Conservation (phyloP, 2,888 invertebrate species). For the Pterobdella sp. region DNA sequence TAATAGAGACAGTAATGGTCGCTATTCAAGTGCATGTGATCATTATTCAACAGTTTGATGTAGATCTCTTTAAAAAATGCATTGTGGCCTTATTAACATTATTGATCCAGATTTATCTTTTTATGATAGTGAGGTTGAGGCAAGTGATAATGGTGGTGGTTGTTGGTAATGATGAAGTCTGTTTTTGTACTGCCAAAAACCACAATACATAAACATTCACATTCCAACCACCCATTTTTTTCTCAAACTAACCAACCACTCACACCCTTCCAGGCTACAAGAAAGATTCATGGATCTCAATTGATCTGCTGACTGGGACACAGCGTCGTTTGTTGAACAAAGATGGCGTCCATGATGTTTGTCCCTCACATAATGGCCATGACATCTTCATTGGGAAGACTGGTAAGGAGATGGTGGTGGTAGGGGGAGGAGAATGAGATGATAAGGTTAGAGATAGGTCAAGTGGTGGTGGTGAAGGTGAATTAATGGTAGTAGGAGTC, state of each 20-base stretch:
- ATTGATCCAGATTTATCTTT: too few relatives aligned
- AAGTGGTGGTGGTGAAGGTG: background rate
- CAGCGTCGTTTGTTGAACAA: conserved; percentile 61
- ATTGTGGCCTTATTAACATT: too few relatives aligned
- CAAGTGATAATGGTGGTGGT: background rate
- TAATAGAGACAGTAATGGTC: too few relatives aligned
- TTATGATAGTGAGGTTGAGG: too few relatives aligned
- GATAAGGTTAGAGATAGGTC: background rate
- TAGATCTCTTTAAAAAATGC: too few relatives aligned
- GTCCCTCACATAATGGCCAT: conserved; percentile 63
- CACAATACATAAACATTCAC: background rate
- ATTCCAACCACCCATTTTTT: background rate
- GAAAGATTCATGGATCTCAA: conserved; percentile 82
- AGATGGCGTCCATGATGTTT: conserved; percentile 61
- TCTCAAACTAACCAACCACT: background rate
- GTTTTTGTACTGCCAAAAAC: background rate
- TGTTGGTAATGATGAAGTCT: background rate
- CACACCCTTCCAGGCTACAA: conserved; percentile 56
- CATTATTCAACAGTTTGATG: too few relatives aligned
- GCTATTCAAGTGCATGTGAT: too few relatives aligned
- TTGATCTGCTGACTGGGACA: conserved; percentile 67
- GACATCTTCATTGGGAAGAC: conserved; percentile 75
- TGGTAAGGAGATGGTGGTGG: conserved; percentile 41
- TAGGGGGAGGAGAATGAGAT: background rate
- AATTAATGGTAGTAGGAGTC: too few relatives aligned